Evolutionary conservation across 2,113 vertebrate species (phyloP), one percentile per base, ranked within the genome.

Genomic region (Coreoperca whiteheadi): DNA sequence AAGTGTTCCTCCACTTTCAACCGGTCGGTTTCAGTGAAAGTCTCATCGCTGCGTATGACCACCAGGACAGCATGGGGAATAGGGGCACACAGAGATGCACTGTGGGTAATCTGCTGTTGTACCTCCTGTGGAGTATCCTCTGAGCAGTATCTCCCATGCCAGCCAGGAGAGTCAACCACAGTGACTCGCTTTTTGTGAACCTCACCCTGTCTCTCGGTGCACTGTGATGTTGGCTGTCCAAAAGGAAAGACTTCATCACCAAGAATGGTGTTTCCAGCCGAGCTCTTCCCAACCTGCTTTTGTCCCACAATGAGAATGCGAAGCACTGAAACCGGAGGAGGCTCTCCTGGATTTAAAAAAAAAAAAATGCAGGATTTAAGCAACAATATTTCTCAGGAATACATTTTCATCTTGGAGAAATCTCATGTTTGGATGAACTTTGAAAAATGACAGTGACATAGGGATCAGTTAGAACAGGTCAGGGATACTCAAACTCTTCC

Each of bases 81-180:
- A 8, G 77, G 46, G 9, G 15, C 61, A 15, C 75, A 87, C 28
- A 63, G 30, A 59, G 65, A 85, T 46, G 66, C 71, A 57, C 72
- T 28, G 37, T 66, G 78, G 39, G 65, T 50, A 46, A 89, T 84
- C 37, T 84, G 71, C 37, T 74, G 41, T 23, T 39, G 66, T 4
- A 82, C 21, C 12, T 84, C 75, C 53, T 4, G 16, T 67, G 89
- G 88, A 1, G 88, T 90, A 39, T 84, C 80, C 4, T 73, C 56
- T 9, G 61, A 60, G 63, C 68, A 81, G 86, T 88, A 88, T 41
- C 89, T 66, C n/a, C 86, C 87, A 63, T 88, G 60, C 91, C 89
- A 92, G 37, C 91, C 86, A 1, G 89, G 91, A 46, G 86, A 70
- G 65, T 86, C 88, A 4, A 90, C 83, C 60, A 91, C 82, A n/a